phyloP scores from a whole-genome alignment of 1,140 invertebrate genomes.

The Adelges cooleyi region DNA sequence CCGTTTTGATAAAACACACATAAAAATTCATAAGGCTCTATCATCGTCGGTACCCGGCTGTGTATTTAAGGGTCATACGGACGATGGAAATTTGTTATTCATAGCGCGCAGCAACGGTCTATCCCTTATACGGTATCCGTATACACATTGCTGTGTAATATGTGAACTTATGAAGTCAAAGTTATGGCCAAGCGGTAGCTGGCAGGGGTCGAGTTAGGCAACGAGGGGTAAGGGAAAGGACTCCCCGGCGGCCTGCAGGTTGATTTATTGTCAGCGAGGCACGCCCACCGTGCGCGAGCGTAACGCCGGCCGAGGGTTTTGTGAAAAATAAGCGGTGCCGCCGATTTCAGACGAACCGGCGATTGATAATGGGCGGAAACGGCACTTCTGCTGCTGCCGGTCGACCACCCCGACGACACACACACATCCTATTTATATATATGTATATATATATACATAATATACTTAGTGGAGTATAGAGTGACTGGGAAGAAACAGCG shows the following conservation, averaged over 20 bases:
- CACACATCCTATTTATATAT: too few species aligned
- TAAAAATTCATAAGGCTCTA: conserved; percentile 28
- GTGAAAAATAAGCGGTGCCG: conserved; percentile 25
- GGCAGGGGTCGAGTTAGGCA: too few species aligned
- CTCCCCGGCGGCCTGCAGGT: background rate
- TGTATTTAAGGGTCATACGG: conserved; percentile 7
- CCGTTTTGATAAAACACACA: background rate
- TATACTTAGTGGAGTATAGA: too few species aligned
- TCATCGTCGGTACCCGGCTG: background rate
- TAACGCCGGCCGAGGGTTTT: conserved; percentile 16
- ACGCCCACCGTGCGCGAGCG: conserved; percentile 21
- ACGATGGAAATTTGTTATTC: conserved; percentile 20
- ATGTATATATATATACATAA: background rate
- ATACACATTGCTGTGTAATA: background rate
- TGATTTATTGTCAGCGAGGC: conserved; percentile 12
- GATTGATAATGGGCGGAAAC: conserved; percentile 28
- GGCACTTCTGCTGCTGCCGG: conserved; percentile 11
- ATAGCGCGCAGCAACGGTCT: background rate
- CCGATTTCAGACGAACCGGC: conserved; percentile 25
- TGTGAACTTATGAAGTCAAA: conserved; percentile 1
- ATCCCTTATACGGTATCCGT: background rate
- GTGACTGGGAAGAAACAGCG: too few species aligned
- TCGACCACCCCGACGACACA: conserved; percentile 9
- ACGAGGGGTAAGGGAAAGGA: background rate
- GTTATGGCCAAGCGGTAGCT: background rate